Conservation (phyloP, 2,888 invertebrate species). For the Scaptomyza caliginosa region DNA sequence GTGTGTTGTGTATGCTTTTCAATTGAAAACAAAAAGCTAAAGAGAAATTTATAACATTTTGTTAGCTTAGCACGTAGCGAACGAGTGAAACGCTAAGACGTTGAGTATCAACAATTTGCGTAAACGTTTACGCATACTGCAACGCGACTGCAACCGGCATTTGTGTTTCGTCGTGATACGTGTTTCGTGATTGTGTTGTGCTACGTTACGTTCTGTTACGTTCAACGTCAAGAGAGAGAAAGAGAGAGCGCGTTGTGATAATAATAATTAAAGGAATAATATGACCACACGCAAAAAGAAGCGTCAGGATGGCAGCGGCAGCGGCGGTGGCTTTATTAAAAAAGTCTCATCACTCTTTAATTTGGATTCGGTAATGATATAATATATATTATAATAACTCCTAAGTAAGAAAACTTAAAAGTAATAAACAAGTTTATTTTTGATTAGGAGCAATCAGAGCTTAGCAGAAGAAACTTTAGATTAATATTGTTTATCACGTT, state of each 20-base stretch:
- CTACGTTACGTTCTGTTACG: slow-evolving; percentile 39
- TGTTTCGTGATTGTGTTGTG: slow-evolving; percentile 33
- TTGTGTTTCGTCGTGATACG: slow-evolving; percentile 12
- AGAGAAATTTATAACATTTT: slow-evolving; percentile 40
- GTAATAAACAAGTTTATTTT: too few species aligned
- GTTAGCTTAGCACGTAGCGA: slow-evolving; percentile 39
- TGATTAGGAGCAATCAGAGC: background rate
- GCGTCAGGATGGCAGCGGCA: slow-evolving; percentile 85
- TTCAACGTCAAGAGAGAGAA: slow-evolving; percentile 28
- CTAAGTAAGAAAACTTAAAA: too few species aligned
- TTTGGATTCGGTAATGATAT: slow-evolving; percentile 89
- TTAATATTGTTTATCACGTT: background rate
- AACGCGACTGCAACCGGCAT: slow-evolving; percentile 44
- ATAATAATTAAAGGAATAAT: slow-evolving; percentile 42
- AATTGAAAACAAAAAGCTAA: slow-evolving; percentile 34
- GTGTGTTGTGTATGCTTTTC: slow-evolving; percentile 28
- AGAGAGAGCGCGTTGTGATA: slow-evolving; percentile 46
- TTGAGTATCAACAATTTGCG: slow-evolving; percentile 47
- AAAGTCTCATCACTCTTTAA: slow-evolving; percentile 95
- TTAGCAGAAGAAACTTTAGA: background rate
- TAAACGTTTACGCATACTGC: slow-evolving; percentile 41
- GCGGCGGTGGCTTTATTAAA: slow-evolving; percentile 89
- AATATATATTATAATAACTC: slow-evolving; percentile 11
- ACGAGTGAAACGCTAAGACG: slow-evolving; percentile 23
- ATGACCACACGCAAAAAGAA: slow-evolving; percentile 89